Evolutionary conservation across 2,797 vertebrate genomes (phyloP).

Genomic region (Buphagus erythrorhynchus): DNA sequence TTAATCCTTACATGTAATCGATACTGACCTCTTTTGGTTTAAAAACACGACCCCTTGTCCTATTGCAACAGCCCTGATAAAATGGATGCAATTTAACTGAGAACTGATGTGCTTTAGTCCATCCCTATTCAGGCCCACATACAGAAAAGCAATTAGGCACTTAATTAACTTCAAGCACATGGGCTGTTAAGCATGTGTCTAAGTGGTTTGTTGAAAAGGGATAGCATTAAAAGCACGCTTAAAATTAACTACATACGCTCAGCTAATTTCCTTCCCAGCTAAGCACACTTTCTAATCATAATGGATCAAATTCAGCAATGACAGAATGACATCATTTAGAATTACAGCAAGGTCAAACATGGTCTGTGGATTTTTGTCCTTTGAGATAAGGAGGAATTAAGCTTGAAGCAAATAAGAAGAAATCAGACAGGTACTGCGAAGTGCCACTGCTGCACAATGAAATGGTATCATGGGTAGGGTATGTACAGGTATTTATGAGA

Average conservation of each 20-base stretch:
- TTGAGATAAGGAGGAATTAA: neutral
- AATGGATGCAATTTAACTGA: neutral
- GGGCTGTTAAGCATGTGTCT: conserved; percentile 64
- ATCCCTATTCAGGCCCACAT: conserved; percentile 45
- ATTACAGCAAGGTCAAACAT: conserved; percentile 31
- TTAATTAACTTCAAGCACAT: conserved; percentile 67
- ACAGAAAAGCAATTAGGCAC: conserved; percentile 68
- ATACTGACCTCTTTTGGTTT: neutral
- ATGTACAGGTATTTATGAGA: neutral
- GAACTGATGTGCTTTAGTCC: neutral
- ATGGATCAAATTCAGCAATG: conserved; percentile 16
- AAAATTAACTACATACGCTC: conserved; percentile 57
- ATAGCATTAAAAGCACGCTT: conserved; percentile 51
- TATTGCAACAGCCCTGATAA: neutral
- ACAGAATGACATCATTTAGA: neutral
- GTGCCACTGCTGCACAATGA: neutral
- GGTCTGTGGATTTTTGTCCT: conserved; percentile 17
- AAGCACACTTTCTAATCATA: conserved; percentile 38
- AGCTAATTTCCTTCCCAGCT: conserved; percentile 49
- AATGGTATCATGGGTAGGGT: neutral
- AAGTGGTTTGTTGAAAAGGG: conserved; percentile 66
- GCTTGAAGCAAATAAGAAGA: conserved; percentile 10
- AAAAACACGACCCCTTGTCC: neutral
- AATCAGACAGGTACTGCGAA: neutral
- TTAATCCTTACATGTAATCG: neutral